A percentile compares a stretch with the other conserved stretches of the same genome.
These are phyloP conservation scores for Conus betulinus DNA, from an alignment of 1,140 invertebrate species.

Conservation along the genomic window DNA sequence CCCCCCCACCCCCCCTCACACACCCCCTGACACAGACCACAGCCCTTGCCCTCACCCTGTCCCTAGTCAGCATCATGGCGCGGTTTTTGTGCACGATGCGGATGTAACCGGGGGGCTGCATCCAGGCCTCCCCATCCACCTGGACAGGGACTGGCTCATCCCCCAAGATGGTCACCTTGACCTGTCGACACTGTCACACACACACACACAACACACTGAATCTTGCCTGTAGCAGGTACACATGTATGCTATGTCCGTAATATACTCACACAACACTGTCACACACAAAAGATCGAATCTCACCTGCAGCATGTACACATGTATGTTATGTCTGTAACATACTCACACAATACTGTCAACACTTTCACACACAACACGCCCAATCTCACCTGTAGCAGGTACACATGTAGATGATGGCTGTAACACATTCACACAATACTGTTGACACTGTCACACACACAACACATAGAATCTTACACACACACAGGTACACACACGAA, in stretches of 20 bases:
- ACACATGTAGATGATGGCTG: too few relatives aligned
- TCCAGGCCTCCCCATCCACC: constrained; percentile 98
- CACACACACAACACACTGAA: constrained; percentile 1
- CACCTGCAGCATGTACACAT: too few relatives aligned
- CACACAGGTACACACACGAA: too few relatives aligned
- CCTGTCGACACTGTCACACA: constrained; percentile 86
- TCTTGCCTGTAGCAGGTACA: too few relatives aligned
- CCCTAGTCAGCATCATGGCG: constrained; percentile 95
- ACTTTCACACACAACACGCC: neutral
- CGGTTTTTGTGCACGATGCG: constrained; percentile 97
- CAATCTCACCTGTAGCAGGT: too few relatives aligned
- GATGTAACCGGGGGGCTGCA: constrained; percentile 97
- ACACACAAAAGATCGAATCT: neutral
- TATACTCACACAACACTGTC: neutral
- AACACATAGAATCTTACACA: too few relatives aligned
- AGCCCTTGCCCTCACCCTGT: constrained; percentile 79
- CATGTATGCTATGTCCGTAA: neutral
- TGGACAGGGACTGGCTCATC: constrained; percentile 86
- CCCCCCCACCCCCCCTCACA: neutral
- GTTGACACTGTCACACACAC: too few relatives aligned
- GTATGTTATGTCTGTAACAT: neutral
- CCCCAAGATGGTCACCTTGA: constrained; percentile 96
- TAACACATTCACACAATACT: too few relatives aligned
- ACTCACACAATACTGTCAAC: neutral
- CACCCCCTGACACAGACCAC: too few relatives aligned